phyloP scores from a whole-genome alignment of 2,797 vertebrate species.

The Bradypus variegatus region DNA sequence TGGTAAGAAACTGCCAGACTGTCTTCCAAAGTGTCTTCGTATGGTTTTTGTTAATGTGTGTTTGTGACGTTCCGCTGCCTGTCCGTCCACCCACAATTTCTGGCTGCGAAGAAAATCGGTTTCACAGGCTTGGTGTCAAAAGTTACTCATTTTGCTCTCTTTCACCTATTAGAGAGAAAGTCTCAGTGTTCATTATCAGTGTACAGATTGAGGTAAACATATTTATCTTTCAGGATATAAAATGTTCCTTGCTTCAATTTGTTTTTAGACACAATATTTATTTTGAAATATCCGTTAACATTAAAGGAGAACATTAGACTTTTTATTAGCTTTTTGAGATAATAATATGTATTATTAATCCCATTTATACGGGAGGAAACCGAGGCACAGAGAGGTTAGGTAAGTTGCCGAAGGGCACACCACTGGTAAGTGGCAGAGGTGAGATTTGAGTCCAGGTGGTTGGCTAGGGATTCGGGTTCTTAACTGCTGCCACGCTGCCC shows the following conservation, averaged over 20 bases:
- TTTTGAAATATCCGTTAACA: conserved; percentile 5
- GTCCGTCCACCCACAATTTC: neutral
- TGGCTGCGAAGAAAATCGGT: neutral
- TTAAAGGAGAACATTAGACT: neutral
- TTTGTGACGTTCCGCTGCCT: neutral
- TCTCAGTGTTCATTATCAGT: neutral
- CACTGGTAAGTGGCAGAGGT: neutral
- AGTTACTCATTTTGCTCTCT: neutral
- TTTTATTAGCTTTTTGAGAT: conserved; percentile 12
- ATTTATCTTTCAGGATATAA: neutral
- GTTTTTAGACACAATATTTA: neutral
- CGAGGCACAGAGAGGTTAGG: neutral
- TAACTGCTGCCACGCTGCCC: neutral
- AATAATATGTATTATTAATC: neutral
- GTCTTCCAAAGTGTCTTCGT: neutral
- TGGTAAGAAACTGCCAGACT: neutral
- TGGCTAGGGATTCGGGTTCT: neutral
- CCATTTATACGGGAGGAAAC: neutral
- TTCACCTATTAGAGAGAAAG: neutral
- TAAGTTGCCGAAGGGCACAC: neutral
- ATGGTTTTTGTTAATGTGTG: neutral
- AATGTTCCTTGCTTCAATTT: neutral
- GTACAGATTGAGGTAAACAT: neutral
- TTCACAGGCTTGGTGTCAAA: neutral
- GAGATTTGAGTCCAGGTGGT: neutral